These are phyloP conservation scores for Thymelicus lineola DNA, from an alignment of 2,888 invertebrate genomes.

Conservation along the genomic window DNA sequence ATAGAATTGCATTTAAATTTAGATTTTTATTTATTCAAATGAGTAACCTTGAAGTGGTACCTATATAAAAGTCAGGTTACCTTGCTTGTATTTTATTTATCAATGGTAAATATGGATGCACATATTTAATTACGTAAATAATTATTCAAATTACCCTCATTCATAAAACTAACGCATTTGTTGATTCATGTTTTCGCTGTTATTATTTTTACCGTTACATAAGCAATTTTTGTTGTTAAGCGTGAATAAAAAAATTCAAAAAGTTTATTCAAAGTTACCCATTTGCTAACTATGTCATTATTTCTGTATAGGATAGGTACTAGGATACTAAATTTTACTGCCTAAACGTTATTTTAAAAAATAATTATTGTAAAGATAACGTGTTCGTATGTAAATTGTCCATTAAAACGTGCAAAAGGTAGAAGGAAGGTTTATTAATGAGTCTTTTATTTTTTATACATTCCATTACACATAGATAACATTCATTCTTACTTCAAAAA, in stretches of 20 bases:
- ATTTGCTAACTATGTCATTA: not conserved
- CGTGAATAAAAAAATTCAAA: not conserved
- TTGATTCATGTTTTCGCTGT: too few species aligned
- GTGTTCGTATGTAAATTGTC: not conserved
- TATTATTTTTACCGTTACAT: too few species aligned
- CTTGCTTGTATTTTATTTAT: too few species aligned
- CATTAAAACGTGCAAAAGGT: conserved; percentile 14
- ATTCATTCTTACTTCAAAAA: conserved; percentile 14
- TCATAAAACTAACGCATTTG: too few species aligned
- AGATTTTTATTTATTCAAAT: not conserved
- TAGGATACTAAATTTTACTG: not conserved
- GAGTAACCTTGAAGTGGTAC: not conserved
- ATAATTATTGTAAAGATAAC: conserved; percentile 3
- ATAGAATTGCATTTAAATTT: conserved; percentile 34
- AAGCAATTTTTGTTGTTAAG: too few species aligned
- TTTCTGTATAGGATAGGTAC: conserved; percentile 4
- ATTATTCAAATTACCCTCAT: too few species aligned
- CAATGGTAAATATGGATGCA: too few species aligned
- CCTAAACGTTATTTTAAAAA: conserved; percentile 5
- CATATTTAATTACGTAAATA: too few species aligned
- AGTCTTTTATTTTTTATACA: conserved; percentile 16
- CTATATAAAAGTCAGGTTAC: too few species aligned
- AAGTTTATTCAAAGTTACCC: conserved; percentile 9
- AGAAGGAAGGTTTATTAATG: conserved; percentile 14
- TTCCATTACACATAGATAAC: conserved; percentile 19